Conservation (phyloP, 1,140 invertebrate genomes). For the Maconellicoccus hirsutus region DNA sequence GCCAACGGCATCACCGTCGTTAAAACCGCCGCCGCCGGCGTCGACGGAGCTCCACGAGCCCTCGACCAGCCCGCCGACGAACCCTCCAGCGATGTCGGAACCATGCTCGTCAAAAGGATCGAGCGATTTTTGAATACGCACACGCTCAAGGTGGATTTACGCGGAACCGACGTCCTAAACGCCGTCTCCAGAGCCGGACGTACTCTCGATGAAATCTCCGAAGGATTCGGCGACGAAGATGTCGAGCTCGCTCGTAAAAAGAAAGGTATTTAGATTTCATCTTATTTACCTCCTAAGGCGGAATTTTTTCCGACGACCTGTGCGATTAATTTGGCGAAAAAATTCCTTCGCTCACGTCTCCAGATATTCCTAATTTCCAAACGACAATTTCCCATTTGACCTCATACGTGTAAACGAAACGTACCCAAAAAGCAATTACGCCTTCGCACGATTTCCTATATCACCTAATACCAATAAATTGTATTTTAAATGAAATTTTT, state of each 20-base stretch:
- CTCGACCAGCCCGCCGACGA: constrained; percentile 39
- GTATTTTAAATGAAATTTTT: too few relatives aligned
- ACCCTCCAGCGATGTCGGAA: constrained; percentile 29
- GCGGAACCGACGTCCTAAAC: constrained; percentile 67
- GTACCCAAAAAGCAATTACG: too few relatives aligned
- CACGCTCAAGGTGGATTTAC: constrained; percentile 69
- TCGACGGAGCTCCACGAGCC: constrained; percentile 52
- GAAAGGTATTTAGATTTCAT: constrained; percentile 24
- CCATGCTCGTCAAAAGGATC: constrained; percentile 49
- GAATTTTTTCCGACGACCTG: too few relatives aligned
- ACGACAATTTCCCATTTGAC: too few relatives aligned
- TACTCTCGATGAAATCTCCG: constrained; percentile 49
- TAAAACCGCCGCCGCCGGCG: constrained; percentile 44
- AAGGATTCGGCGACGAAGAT: constrained; percentile 39
- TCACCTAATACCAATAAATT: too few relatives aligned
- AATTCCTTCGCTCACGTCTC: too few relatives aligned
- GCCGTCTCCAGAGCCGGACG: constrained; percentile 62
- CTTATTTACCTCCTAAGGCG: too few relatives aligned
- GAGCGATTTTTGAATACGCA: constrained; percentile 62
- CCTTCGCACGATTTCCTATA: too few relatives aligned
- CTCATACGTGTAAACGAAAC: too few relatives aligned
- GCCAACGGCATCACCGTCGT: constrained; percentile 69
- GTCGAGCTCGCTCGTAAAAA: constrained; percentile 41
- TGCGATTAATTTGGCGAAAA: too few relatives aligned
- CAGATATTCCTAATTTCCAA: too few relatives aligned